These are phyloP conservation scores for Cryptomyrus ogoouensis DNA, from an alignment of 2,113 vertebrate genomes.

Conservation along the genomic window DNA sequence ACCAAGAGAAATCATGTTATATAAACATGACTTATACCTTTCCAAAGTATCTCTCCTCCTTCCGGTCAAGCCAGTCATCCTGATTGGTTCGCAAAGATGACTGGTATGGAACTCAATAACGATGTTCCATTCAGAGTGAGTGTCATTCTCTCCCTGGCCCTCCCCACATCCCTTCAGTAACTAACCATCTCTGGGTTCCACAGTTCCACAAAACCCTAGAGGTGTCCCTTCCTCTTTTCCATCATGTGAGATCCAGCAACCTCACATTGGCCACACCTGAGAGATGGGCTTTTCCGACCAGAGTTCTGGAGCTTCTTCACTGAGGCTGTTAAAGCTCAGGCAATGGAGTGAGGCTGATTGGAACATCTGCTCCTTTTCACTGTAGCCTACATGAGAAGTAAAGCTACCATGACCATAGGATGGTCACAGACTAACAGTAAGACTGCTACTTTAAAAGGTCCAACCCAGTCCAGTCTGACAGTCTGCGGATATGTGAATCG, in stretches of 20 bases:
- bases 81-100: not conserved
- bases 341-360: not conserved
- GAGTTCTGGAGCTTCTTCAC: not conserved
- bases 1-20: not conserved
- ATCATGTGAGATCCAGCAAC: not conserved
- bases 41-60: not conserved
- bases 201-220: not conserved
- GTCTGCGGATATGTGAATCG: not conserved
- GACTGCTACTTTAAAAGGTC: not conserved
- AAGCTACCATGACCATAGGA: not conserved
- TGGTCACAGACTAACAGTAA: not conserved
- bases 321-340: not conserved
- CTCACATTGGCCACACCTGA: not conserved
- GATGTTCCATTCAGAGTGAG: not conserved
- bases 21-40: not conserved
- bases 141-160: not conserved
- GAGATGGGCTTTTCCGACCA: not conserved
- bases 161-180: not conserved
- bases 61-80: not conserved
- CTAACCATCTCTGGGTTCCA: not conserved
- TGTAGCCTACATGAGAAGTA: not conserved
- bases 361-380: not conserved
- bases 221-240: not conserved
- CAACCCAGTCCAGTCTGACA: not conserved
- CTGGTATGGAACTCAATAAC: not conserved